phyloP scores from a whole-genome alignment of 1,140 invertebrate genomes.

The Calosoma granatense region DNA sequence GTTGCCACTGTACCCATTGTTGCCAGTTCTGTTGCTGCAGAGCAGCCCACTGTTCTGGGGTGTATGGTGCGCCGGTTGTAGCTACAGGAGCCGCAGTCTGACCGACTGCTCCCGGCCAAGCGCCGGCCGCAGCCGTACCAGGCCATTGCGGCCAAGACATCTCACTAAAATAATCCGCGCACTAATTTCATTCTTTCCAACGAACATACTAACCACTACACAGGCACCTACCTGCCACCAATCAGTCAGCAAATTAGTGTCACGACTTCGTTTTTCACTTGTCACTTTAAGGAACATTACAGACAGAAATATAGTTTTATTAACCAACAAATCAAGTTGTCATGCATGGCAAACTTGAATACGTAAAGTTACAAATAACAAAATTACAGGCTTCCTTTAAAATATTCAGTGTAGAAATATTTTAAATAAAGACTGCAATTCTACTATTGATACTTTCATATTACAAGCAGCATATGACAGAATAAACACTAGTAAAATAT shows the following conservation, averaged over 20 bases:
- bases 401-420: not conserved
- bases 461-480: too few species aligned
- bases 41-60: slow-evolving; percentile 56
- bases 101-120: not conserved
- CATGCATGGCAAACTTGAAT: not conserved
- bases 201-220: not conserved
- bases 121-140: not conserved
- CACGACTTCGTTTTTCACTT: not conserved
- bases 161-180: not conserved
- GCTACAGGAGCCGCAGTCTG: slow-evolving; percentile 20
- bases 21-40: slow-evolving; percentile 70
- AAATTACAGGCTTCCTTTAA: not conserved
- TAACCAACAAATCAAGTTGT: not conserved
- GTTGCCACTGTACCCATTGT: slow-evolving; percentile 75
- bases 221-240: not conserved
- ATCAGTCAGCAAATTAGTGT: not conserved
- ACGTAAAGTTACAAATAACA: not conserved
- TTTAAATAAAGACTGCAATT: not conserved
- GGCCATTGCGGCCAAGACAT: slow-evolving; percentile 28
- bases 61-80: slow-evolving; percentile 47
- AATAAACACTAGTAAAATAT: too few species aligned
- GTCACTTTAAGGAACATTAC: not conserved
- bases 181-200: not conserved
- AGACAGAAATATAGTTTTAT: not conserved
- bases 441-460: not conserved